Evolutionary conservation across 64 coral and sea anemone species (phyloP), one percentile per base, ranked within the genome.

Genomic region (Montipora sp.): DNA sequence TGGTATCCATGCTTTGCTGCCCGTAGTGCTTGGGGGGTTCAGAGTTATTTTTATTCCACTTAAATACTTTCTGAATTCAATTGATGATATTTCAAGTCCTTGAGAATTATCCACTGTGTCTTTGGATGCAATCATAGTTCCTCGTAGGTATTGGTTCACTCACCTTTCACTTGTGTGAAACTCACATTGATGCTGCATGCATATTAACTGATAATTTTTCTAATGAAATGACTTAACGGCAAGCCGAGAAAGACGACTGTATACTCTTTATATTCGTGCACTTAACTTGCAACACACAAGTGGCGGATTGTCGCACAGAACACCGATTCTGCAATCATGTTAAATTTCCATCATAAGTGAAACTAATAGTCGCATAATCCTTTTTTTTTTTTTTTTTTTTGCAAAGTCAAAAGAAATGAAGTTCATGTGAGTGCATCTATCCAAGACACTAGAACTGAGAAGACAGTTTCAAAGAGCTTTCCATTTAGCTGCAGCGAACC

Each of bases 401-500:
- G 67, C 67, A 71, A 71, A 71, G 14, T 71, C 67, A 71, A 71
- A 71, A 71, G 15, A 71, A 71, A 71, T 71, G 67, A 22, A 71
- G 67, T 22, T 71, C 67, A 71, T 71, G 67, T 71, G 67, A 13
- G 5, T 16, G 67, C 67, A 71, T 71, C 20, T 18, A 71, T 71
- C 67, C 67, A 71, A 71, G 14, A 5, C 67, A 71, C 67, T 5
- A 71, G 67, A 71, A 71, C 67, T 71, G 67, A 71, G 67, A 71
- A 71, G 67, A 71, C 67, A 18, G 67, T 71, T 71, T 71, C 67
- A 71, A 71, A 71, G 67, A 71, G 67, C 67, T 71, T 71, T 71
- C 67, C 67, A 71, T 71, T 71, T 71, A 71, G 67, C 20, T 71
- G 67, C 67, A 71, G 67, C 67, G 67, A 71, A 57, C 53, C 53